Percentiles rank a stretch among this genome's conserved stretches.
phyloP scores from a whole-genome alignment of 2,888 invertebrate genomes.

The Auanema freiburgensis region DNA sequence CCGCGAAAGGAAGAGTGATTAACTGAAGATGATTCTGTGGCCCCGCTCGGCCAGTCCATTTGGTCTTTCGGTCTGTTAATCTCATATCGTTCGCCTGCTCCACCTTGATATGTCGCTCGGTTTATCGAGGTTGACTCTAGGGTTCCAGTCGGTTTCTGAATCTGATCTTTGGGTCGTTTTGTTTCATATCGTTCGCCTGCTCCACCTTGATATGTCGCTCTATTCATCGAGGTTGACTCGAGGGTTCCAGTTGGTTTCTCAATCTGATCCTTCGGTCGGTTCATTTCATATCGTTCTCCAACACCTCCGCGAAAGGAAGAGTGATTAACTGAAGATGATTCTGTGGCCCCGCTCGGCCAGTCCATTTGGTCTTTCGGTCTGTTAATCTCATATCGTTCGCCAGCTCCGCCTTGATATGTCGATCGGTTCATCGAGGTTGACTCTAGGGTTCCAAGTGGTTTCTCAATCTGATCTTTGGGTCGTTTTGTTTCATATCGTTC shows the following conservation, averaged over 20 bases:
- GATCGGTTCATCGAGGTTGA: neutral
- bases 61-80: neutral
- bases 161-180: neutral
- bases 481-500: neutral
- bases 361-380: neutral
- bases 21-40: no score
- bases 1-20: no score
- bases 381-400: neutral
- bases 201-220: neutral
- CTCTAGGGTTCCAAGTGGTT: neutral
- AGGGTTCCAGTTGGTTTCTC: neutral
- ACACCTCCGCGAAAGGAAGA: neutral
- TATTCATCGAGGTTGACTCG: neutral
- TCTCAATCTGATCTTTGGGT: constrained; percentile 4
- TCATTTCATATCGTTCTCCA: neutral
- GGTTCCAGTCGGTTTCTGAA: neutral
- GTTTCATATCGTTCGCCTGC: neutral
- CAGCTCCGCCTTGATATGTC: neutral
- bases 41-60: no score
- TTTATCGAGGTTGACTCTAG: neutral
- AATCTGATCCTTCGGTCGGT: neutral
- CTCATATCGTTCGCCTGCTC: neutral
- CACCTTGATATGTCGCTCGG: neutral
- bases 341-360: neutral
- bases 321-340: no score